Percentiles rank a stretch among this genome's conserved stretches.
These are phyloP conservation scores for Andrena bicolor DNA, from an alignment of 2,888 invertebrate genomes.

Conservation along the genomic window DNA sequence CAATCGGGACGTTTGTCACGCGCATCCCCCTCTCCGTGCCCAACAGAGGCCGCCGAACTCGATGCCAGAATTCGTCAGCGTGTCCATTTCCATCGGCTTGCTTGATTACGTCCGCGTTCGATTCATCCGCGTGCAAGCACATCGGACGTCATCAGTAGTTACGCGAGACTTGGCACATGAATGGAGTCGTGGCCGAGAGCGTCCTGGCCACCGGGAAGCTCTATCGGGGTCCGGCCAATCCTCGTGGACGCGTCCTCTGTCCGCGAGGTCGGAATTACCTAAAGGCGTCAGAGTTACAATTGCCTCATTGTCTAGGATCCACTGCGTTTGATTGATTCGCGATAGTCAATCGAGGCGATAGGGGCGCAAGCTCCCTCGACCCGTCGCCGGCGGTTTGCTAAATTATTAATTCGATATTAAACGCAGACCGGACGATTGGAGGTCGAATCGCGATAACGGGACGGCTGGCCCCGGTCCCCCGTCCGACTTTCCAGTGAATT, in stretches of 20 bases:
- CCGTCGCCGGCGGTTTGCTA: neutral
- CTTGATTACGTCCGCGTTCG: slow-evolving; percentile 60
- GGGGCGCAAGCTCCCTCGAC: neutral
- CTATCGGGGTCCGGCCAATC: slow-evolving; percentile 47
- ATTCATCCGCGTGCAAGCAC: slow-evolving; percentile 60
- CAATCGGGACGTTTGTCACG: slow-evolving; percentile 46
- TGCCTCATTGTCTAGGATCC: slow-evolving; percentile 47
- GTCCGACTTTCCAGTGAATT: slow-evolving; percentile 37
- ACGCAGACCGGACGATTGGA: neutral
- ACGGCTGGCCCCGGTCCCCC: neutral
- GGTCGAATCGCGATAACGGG: slow-evolving; percentile 18
- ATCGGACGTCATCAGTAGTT: slow-evolving; percentile 63
- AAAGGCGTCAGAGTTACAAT: slow-evolving; percentile 60
- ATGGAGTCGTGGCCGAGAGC: slow-evolving; percentile 56
- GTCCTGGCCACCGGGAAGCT: slow-evolving; percentile 49
- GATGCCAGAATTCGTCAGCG: slow-evolving; percentile 59
- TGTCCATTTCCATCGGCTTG: slow-evolving; percentile 59
- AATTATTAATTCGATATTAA: slow-evolving; percentile 29
- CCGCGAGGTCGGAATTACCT: slow-evolving; percentile 46
- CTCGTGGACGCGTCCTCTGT: slow-evolving; percentile 35
- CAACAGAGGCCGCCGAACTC: neutral
- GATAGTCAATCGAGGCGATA: slow-evolving; percentile 1
- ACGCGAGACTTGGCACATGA: slow-evolving; percentile 63
- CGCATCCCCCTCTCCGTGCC: slow-evolving; percentile 17
- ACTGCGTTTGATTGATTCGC: slow-evolving; percentile 41